Base-by-base conservation (phyloP, 2,888 invertebrate species). In the Tipula unca region DNA sequence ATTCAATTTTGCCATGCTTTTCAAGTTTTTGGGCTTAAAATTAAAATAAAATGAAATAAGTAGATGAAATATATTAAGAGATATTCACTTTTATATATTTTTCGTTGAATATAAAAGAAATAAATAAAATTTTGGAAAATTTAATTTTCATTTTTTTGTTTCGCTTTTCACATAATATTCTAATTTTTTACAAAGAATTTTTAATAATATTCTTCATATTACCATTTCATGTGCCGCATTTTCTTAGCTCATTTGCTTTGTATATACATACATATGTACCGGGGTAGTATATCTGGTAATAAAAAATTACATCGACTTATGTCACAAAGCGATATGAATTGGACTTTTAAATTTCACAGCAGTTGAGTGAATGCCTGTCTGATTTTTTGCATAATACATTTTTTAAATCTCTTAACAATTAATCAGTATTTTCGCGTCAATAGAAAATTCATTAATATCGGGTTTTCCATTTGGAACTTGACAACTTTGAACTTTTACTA, bases 1-100 rank as follows among this genome's bases (percentile, higher is more conserved):
- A 69, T 69, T 69, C 69, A 69, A 69, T 69, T 69, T 69, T 69
- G 8, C 69, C 25, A 69, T 69, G 69, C 69, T 69, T 69, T 69
- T 69, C 69, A 69, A 69, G 69, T 69, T 69, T 69, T 69, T 25
- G 25, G 69, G 69, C 69, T 69, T 69, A 69, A 69, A 69, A 69
- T 69, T 69, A 69, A 69, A 69, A 69, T 69, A 69, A 69, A 69
- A 69, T 69, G 69, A 25, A 69, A 69, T 69, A 69, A 69, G 69
- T 69, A 69, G 25, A 69, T 69, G 69, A 69, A 69, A 69, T 69
- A 25, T 69, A 69, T 69, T 69, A 69, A 69, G 69, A 69, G 69
- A 69, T 69, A 69, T 25, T 69, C 48, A 17, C 17, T 54, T 17
- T 17, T 54, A 54, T 20, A 6, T 48, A 17, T 48, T 48, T 39